Conservation (phyloP, 2,113 vertebrate genomes). For the Centrocercus urophasianus region DNA sequence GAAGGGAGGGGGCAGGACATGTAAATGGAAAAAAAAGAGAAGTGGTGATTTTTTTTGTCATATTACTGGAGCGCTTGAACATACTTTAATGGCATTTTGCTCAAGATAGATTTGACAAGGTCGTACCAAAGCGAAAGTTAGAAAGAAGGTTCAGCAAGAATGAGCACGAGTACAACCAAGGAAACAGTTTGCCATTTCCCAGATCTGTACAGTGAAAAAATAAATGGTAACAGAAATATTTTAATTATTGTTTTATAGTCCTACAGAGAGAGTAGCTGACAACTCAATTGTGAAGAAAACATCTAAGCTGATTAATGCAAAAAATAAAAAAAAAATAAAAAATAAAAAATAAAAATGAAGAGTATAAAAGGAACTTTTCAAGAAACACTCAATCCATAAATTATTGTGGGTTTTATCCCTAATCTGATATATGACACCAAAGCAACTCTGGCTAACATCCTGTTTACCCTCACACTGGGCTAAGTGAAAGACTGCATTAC, state of each 20-base stretch:
- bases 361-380: background rate
- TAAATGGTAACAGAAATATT: background rate
- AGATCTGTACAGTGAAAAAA: background rate
- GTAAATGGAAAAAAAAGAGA: background rate
- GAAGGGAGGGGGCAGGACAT: too few relatives aligned
- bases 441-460: conserved; percentile 67
- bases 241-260: background rate
- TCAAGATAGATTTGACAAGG: conserved; percentile 46
- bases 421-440: conserved; percentile 66
- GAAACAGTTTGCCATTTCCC: background rate
- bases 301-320: background rate
- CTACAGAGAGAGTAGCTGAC: background rate
- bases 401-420: conserved; percentile 7
- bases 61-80: background rate
- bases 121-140: background rate
- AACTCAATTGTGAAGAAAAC: background rate
- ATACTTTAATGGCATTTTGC: conserved; percentile 47
- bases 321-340: background rate
- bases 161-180: background rate
- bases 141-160: conserved; percentile 16
- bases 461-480: conserved; percentile 65
- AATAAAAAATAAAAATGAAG: background rate
- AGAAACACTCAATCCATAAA: conserved; percentile 7
- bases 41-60: background rate
- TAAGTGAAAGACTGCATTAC: conserved; percentile 59